Conservation (phyloP, 2,113 vertebrate species). For the Passer domesticus region DNA sequence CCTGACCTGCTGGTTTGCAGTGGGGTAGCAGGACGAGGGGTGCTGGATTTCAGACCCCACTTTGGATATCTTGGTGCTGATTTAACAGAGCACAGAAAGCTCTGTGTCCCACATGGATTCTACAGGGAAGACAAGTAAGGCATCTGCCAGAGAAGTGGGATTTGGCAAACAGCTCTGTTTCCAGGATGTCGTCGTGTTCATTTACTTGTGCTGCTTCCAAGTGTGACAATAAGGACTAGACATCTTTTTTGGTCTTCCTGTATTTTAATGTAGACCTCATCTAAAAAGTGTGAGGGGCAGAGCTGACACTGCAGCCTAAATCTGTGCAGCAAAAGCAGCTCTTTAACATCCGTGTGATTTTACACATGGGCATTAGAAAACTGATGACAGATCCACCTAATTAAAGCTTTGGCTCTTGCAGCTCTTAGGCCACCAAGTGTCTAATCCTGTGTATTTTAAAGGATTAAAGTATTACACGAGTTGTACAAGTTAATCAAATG, state of each 20-base stretch:
- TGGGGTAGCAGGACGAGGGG: background rate
- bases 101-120: background rate
- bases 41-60: background rate
- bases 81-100: background rate
- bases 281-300: background rate
- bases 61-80: background rate
- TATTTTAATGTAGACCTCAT: background rate
- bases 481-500: background rate
- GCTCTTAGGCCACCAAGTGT: background rate
- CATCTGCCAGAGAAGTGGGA: background rate
- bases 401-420: background rate
- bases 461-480: background rate
- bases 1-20: background rate
- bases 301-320: background rate
- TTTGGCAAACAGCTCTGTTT: background rate
- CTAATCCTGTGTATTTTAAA: background rate
- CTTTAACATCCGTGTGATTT: rapidly evolving
- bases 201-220: background rate
- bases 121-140: background rate
- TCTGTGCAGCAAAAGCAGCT: background rate
- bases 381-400: background rate
- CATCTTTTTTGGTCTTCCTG: background rate
- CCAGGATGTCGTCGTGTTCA: background rate
- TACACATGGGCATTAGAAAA: background rate
- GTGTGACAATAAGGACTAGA: background rate